Evolutionary conservation across 2,113 vertebrate genomes (phyloP).

Genomic region (Epinephelus fuscoguttatus): DNA sequence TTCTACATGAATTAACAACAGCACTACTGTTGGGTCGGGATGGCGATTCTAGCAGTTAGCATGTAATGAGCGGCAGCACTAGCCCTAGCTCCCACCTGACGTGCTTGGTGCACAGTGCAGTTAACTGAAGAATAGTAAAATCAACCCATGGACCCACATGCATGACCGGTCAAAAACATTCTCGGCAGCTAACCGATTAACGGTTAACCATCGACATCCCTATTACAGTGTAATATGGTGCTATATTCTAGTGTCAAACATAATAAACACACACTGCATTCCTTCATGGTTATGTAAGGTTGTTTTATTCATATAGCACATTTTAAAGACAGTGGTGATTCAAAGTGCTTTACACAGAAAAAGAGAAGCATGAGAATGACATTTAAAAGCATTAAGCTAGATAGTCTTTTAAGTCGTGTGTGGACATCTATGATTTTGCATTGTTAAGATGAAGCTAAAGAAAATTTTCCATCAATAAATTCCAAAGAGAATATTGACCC

Average conservation of each 20-base stretch:
- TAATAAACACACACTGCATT: background rate
- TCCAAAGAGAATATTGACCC: background rate
- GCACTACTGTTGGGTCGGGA: too few species aligned
- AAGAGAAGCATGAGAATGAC: background rate
- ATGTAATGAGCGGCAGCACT: too few species aligned
- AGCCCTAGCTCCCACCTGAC: too few species aligned
- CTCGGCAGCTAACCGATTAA: too few species aligned
- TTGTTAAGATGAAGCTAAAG: background rate
- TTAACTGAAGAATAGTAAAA: too few species aligned
- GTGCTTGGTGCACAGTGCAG: too few species aligned
- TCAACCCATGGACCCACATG: too few species aligned
- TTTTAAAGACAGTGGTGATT: background rate
- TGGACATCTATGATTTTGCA: background rate
- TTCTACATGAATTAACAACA: too few species aligned
- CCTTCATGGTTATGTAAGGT: background rate
- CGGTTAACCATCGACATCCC: too few species aligned
- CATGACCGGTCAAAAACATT: too few species aligned
- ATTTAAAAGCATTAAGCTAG: background rate
- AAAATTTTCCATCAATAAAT: background rate
- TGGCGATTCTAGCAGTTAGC: too few species aligned
- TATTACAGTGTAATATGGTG: background rate
- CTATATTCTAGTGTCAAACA: background rate
- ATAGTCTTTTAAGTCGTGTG: background rate
- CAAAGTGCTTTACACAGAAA: background rate
- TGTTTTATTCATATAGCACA: background rate